Conservation (phyloP, 2,797 vertebrate genomes). For the Australoheros facetus region DNA sequence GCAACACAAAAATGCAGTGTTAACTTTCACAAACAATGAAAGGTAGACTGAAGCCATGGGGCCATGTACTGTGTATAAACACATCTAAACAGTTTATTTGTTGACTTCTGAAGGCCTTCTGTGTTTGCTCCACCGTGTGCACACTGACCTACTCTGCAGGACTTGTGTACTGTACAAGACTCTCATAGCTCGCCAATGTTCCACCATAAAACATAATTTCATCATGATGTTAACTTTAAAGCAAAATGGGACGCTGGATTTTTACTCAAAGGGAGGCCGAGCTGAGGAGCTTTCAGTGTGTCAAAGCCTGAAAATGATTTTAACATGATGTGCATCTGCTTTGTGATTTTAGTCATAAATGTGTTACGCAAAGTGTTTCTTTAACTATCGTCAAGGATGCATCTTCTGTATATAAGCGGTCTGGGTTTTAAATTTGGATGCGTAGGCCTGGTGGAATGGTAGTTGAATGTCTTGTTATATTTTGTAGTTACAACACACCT, state of each 20-base stretch:
- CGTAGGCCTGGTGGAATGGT: conserved; percentile 26
- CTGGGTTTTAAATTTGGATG: conserved; percentile 58
- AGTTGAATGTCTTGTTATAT: conserved; percentile 45
- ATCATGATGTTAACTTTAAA: conserved; percentile 31
- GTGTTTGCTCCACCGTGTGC: conserved; percentile 26
- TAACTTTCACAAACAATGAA: conserved; percentile 15
- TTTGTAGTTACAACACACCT: conserved; percentile 42
- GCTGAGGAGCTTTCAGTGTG: conserved; percentile 54
- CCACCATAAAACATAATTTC: conserved; percentile 53
- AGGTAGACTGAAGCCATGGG: not conserved
- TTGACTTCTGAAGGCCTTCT: conserved; percentile 33
- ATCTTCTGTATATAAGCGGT: conserved; percentile 29
- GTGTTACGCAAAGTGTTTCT: conserved; percentile 49
- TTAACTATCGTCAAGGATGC: conserved; percentile 47
- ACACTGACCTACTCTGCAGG: conserved; percentile 26
- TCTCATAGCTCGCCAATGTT: conserved; percentile 31
- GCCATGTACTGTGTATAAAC: conserved; percentile 35
- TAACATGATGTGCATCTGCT: conserved; percentile 45
- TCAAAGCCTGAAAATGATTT: conserved; percentile 56
- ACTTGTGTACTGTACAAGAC: conserved; percentile 29
- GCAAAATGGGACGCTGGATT: conserved; percentile 40
- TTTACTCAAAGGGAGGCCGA: conserved; percentile 31
- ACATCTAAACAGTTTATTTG: conserved; percentile 50
- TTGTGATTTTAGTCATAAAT: conserved; percentile 49
- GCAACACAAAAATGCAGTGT: not conserved